Evolutionary conservation across 2,797 vertebrate species (phyloP).

Genomic region (Corythornis leucogaster): DNA sequence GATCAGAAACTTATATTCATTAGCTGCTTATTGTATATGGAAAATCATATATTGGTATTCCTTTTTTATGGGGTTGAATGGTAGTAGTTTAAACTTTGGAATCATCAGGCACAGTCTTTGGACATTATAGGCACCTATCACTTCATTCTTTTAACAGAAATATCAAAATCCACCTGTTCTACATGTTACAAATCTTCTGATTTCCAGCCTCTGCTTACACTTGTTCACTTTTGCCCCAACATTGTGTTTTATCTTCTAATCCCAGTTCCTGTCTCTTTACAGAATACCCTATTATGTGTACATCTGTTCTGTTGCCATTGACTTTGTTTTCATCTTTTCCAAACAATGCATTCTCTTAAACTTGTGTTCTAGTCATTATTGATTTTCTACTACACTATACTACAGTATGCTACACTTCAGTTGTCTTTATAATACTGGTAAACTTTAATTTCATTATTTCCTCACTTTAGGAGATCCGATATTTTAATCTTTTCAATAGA

Average conservation of each 20-base stretch:
- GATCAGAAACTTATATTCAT: not conserved
- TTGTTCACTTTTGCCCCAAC: not conserved
- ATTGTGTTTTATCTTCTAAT: not conserved
- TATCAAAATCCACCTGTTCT: not conserved
- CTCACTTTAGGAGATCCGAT: not conserved
- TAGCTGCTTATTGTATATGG: not conserved
- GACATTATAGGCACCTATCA: not conserved
- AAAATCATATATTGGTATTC: not conserved
- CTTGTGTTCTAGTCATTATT: not conserved
- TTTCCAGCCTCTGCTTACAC: not conserved
- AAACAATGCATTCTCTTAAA: not conserved
- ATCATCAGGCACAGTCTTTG: not conserved
- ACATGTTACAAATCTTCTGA: not conserved
- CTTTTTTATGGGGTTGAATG: not conserved
- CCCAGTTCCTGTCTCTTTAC: not conserved
- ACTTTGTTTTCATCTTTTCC: not conserved
- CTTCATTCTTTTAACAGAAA: not conserved
- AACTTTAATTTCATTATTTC: not conserved
- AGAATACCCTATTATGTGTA: not conserved
- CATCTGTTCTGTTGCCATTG: not conserved
- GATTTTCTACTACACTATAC: not conserved
- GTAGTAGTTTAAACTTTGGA: not conserved
- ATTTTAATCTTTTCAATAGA: not conserved
- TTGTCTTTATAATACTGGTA: not conserved
- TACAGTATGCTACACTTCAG: not conserved